These are phyloP conservation scores for western clawed frog (Xenopus tropicalis) DNA, from an alignment of 2,113 vertebrate species.

Conservation along the genomic window UCB_Xtro_10.0 CM004444.2:23510001-23510500, in stretches of 20 bases:
- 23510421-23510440: not conserved
- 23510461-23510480: not conserved
- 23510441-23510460: slow-evolving; percentile 5
- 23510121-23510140: too few species aligned
- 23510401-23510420: slow-evolving; percentile 8
- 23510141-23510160: too few species aligned
- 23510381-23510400: not conserved
- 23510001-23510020: too few species aligned
- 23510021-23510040: too few species aligned
- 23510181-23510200: not conserved
- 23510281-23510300: not conserved
- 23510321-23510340: slow-evolving; percentile 10
- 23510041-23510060: too few species aligned
- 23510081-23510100: too few species aligned
- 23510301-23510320: slow-evolving; percentile 5
- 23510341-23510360: slow-evolving; percentile 21
- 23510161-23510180: slow-evolving; percentile 8
- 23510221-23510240: slow-evolving; percentile 26
- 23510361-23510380: slow-evolving; percentile 14
- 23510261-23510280: slow-evolving; percentile 7
- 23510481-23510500: slow-evolving; percentile 8
- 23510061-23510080: too few species aligned
- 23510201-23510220: slow-evolving; percentile 23
- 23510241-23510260: slow-evolving; percentile 21
- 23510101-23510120: too few species aligned